These are phyloP conservation scores for Semnornis frantzii DNA, from an alignment of 2,113 vertebrate genomes.

Conservation along the genomic window DNA sequence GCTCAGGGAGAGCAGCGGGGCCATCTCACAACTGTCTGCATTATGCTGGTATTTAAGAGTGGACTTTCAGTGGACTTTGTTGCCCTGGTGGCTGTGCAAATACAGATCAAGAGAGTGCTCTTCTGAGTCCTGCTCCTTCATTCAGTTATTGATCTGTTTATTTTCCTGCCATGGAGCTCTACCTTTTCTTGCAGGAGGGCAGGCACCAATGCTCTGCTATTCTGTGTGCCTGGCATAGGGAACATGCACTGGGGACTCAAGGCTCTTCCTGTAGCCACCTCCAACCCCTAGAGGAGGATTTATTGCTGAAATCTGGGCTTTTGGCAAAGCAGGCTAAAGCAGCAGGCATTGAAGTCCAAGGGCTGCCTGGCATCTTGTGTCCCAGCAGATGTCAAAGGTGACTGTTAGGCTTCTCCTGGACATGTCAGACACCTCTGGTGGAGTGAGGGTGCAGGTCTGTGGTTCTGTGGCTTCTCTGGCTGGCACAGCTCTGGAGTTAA, in stretches of 20 bases:
- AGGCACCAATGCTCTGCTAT: neutral
- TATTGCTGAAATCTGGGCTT: neutral
- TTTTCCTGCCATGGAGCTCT: neutral
- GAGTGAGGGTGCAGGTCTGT: neutral
- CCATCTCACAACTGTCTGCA: neutral
- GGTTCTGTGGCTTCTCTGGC: neutral
- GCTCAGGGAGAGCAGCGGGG: neutral
- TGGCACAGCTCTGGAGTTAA: neutral
- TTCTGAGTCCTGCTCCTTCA: neutral
- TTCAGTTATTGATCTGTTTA: neutral
- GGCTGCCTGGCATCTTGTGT: neutral
- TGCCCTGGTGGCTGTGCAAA: neutral
- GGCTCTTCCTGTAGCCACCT: neutral
- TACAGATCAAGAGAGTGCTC: neutral
- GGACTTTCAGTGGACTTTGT: neutral
- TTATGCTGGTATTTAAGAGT: neutral
- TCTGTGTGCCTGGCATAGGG: neutral
- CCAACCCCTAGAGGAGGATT: neutral
- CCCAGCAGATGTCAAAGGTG: neutral
- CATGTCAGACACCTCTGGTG: neutral
- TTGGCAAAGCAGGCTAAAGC: neutral
- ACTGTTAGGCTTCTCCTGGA: neutral
- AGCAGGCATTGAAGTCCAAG: neutral
- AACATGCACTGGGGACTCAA: neutral
- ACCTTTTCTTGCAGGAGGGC: neutral